Conservation (phyloP, 2,888 invertebrate genomes). For the Syritta pipiens region DNA sequence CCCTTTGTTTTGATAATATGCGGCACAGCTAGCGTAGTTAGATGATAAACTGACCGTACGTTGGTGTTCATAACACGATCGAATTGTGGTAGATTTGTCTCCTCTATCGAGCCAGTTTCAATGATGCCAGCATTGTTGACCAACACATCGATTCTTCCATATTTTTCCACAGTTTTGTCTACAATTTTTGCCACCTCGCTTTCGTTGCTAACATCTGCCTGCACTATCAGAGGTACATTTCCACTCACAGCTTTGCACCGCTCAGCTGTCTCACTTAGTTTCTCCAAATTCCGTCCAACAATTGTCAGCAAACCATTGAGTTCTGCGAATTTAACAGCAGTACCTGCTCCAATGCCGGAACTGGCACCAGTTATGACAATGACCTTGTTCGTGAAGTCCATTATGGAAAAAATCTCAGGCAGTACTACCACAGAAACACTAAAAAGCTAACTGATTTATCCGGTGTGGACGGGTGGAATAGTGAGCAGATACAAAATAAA, state of each 20-base stretch:
- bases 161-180: slow-evolving; percentile 84
- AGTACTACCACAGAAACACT: background rate
- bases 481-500: slow-evolving; percentile 9
- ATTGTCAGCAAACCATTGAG: slow-evolving; percentile 83
- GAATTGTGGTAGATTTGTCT: slow-evolving; percentile 88
- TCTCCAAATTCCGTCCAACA: slow-evolving; percentile 86
- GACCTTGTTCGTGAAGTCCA: slow-evolving; percentile 78
- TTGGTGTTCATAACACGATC: slow-evolving; percentile 94
- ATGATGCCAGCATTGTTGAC: slow-evolving; percentile 94
- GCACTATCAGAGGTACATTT: slow-evolving; percentile 81
- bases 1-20: slow-evolving; percentile 89
- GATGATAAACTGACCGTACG: slow-evolving; percentile 86
- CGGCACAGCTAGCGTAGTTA: slow-evolving; percentile 92
- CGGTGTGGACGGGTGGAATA: background rate
- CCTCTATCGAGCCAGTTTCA: slow-evolving; percentile 89
- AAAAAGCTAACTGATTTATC: background rate
- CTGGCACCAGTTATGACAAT: slow-evolving; percentile 86
- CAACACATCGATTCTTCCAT: slow-evolving; percentile 86
- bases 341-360: slow-evolving; percentile 87
- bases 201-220: slow-evolving; percentile 84
- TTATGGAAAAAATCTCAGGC: slow-evolving; percentile 41
- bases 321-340: slow-evolving; percentile 84
- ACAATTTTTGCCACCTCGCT: slow-evolving; percentile 82
- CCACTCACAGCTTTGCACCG: slow-evolving; percentile 80
- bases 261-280: slow-evolving; percentile 83